These are phyloP conservation scores for Cantharis flavilabris DNA, from an alignment of 2,888 invertebrate species.

Conservation along the genomic window DNA sequence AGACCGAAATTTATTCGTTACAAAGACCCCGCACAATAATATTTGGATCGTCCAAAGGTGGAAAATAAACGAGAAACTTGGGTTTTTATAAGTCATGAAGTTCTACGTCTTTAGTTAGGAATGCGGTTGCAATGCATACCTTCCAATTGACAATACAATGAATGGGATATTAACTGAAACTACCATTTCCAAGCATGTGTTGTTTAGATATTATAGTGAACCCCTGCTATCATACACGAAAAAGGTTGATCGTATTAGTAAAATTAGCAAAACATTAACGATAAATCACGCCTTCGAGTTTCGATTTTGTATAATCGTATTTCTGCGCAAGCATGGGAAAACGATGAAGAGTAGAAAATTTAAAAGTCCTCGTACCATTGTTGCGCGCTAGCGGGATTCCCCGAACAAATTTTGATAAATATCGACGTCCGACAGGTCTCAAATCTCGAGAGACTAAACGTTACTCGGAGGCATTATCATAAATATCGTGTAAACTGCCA, in stretches of 20 bases:
- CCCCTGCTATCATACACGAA: conserved; percentile 16
- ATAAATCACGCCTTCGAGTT: conserved; percentile 14
- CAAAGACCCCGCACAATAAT: conserved; percentile 7
- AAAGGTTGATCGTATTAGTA: conserved; percentile 17
- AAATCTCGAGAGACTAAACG: not conserved
- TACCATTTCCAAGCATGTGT: conserved; percentile 27
- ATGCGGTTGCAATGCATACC: conserved; percentile 34
- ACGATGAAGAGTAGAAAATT: not conserved
- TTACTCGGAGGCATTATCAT: conserved; percentile 1
- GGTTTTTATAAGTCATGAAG: conserved; percentile 32
- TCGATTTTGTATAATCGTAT: not conserved
- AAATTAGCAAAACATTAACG: conserved; percentile 7
- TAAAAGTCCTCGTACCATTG: not conserved
- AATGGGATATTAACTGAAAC: conserved; percentile 27
- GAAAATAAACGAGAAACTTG: conserved; percentile 23
- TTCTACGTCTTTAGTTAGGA: conserved; percentile 34
- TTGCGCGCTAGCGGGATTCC: not conserved
- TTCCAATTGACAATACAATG: conserved; percentile 33
- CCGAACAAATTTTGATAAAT: not conserved
- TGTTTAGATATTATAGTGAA: conserved; percentile 17
- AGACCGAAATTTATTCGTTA: not conserved
- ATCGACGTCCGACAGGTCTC: not conserved
- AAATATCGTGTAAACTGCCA: conserved; percentile 1
- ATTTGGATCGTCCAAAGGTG: not conserved
- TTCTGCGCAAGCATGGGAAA: not conserved